Conservation (phyloP, 2,113 vertebrate species). For the Tachuris rubrigastra region DNA sequence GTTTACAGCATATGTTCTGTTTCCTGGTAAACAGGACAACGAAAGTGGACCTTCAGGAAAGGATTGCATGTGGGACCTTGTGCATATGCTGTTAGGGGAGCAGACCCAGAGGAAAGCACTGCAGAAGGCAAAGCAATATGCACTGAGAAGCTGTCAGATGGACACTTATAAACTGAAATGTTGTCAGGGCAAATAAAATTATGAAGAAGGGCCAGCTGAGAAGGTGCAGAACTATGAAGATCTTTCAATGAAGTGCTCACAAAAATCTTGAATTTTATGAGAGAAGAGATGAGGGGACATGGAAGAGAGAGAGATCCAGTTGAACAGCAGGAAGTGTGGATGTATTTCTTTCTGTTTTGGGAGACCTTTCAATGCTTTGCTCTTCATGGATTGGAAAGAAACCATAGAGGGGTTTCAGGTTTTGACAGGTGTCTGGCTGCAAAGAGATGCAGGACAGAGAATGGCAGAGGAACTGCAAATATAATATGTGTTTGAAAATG, state of each 20-base stretch:
- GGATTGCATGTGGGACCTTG: neutral
- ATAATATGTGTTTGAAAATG: neutral
- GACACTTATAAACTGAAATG: neutral
- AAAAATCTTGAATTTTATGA: neutral
- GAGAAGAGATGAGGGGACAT: neutral
- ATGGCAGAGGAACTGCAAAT: neutral
- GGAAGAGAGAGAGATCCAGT: neutral
- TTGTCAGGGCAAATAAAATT: neutral
- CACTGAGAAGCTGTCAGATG: neutral
- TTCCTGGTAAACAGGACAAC: neutral
- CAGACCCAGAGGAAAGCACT: neutral
- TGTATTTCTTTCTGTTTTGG: neutral
- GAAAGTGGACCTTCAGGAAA: neutral
- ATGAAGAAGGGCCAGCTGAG: neutral
- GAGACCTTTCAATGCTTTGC: neutral
- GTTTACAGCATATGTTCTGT: neutral
- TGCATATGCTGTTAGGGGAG: neutral
- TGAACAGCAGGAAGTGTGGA: neutral
- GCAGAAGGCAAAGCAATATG: neutral
- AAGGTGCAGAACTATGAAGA: neutral
- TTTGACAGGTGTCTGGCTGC: neutral
- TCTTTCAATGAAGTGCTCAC: neutral
- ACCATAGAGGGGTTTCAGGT: neutral
- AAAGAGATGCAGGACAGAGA: neutral
- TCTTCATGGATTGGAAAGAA: neutral